Evolutionary conservation across 2,113 vertebrate species (phyloP), one percentile per base, ranked within the genome.

Genomic region (Ploceus nigricollis): DNA sequence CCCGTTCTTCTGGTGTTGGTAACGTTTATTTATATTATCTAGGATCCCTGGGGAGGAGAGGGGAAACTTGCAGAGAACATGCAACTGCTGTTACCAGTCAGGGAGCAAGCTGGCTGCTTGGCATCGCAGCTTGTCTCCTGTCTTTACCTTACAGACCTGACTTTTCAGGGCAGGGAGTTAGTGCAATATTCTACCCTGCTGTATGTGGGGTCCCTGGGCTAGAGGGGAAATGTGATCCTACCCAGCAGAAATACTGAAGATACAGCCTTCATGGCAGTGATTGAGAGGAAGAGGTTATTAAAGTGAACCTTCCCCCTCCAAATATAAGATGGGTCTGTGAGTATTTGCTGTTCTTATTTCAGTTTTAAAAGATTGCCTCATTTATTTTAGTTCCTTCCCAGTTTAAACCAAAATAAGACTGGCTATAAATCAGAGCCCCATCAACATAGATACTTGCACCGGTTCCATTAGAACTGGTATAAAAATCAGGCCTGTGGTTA

Each of bases 401-500:
- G n/a, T 15, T 66, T 92, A 87, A 92, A 83, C 22, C 39, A 85
- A 88, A 90, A 31, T 39, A 95, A 82, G 8, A 39, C 56, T 92
- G 77, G 37, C 60, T 93, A 48, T 82, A 90, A 95, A 79, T 76
- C 51, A 81, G 72, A 92, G 31, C 39, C 73, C 37, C 1, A 3
- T 57, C 81, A 87, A 45, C 20, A 45, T 1, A 12, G 58, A 11
- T 57, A 58, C 57, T 89, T 95, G 66, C 35, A 51, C 33, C 63
- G 51, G 8, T 94, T 92, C 84, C 75, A 3, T 80, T 47, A 81
- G 51, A 75, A 93, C 18, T 70, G 58, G 53, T 69, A 33, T 57
- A 89, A 93, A 95, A 91, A 73, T 90, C 28, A 88, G 58, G 47
- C 18, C 31, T 81, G 80, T 71, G 56, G 77, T 81, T 78, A 90